Base-by-base conservation (phyloP, 2,797 vertebrate genomes). In the Pseudocheirus occidentalis region DNA sequence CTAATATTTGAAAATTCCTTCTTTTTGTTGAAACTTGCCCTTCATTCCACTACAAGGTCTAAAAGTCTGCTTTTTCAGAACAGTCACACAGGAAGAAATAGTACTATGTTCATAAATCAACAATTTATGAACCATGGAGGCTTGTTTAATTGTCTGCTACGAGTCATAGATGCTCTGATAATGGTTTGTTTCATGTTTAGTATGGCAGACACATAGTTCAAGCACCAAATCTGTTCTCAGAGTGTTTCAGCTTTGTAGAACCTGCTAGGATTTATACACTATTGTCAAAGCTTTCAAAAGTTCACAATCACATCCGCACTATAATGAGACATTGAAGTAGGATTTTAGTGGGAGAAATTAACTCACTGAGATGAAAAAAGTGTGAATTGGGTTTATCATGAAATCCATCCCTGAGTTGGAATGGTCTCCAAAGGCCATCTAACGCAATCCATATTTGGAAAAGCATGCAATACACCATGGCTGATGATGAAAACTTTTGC, bases 11-110 rank as follows among this genome's bases (percentile, higher is more conserved):
- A 81, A 81, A 96, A 90, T 90, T 97, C 95, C 96, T 56, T 97
- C 91, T 97, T 95, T 95, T 94, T 93, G 95, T 53, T 92, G 92
- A 97, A 81, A 95, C 52, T 16, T 93, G 94, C n/a, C 59, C 55
- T 95, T 97, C 92, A 93, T 93, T 95, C 89, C 5, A 57, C 89
- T 66, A n/a, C 66, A 73, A 73, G n/a, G n/a, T 73, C 66, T 21
- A 40, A 81, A 46, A 81, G 40, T 46, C 21, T 81, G 40, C 73
- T 81, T 81, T 81, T 7, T 9, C 21, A 10, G 40, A 46, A 81
- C 34, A 73, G 18, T 46, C 21, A 81, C 18, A 40, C 46, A 46
- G 21, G 18, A 46, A 81, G 40, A 31, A 81, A 81, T 46, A 27
- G n/a, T 81, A 46, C 24, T 46, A 7, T 46, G 46, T 81, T 21